Evolutionary conservation across 2,888 invertebrate genomes (phyloP).

Genomic region (Caenorhabditis sp.): DNA sequence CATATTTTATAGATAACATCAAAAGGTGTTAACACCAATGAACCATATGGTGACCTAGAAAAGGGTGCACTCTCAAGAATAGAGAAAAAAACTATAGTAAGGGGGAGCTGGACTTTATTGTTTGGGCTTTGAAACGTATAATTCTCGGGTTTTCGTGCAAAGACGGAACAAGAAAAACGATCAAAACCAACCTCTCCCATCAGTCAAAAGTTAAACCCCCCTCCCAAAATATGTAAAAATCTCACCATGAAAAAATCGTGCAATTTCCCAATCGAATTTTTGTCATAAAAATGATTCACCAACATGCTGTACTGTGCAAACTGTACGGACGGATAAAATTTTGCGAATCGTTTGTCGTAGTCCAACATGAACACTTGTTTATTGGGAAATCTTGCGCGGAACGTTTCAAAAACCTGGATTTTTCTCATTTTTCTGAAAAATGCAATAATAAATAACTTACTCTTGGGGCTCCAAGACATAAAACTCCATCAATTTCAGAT

Average conservation of each 20-base stretch:
- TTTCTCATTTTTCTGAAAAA: no score
- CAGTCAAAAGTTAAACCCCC: no score
- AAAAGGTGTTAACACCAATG: no score
- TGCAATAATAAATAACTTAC: background rate
- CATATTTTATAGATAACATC: no score
- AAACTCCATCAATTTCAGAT: conserved; percentile 54
- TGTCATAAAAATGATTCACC: conserved; percentile 58
- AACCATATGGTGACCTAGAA: no score
- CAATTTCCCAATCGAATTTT: conserved; percentile 34
- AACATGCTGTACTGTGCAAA: conserved; percentile 65
- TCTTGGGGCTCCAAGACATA: conserved; percentile 62
- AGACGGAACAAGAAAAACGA: no score
- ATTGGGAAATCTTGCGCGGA: conserved; percentile 30
- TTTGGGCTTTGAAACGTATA: background rate
- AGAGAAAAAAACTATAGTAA: no score
- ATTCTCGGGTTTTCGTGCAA: background rate
- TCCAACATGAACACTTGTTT: conserved; percentile 59
- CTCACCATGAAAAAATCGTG: conserved; percentile 34
- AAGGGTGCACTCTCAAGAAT: no score
- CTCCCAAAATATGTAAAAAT: no score
- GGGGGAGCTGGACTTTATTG: no score
- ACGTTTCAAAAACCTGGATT: conserved; percentile 45
- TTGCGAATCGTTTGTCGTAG: conserved; percentile 61
- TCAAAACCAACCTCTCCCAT: no score
- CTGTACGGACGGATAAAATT: conserved; percentile 53